Base-by-base conservation (phyloP, 1,140 invertebrate species). In the Vollenhovia emeryi region DNA sequence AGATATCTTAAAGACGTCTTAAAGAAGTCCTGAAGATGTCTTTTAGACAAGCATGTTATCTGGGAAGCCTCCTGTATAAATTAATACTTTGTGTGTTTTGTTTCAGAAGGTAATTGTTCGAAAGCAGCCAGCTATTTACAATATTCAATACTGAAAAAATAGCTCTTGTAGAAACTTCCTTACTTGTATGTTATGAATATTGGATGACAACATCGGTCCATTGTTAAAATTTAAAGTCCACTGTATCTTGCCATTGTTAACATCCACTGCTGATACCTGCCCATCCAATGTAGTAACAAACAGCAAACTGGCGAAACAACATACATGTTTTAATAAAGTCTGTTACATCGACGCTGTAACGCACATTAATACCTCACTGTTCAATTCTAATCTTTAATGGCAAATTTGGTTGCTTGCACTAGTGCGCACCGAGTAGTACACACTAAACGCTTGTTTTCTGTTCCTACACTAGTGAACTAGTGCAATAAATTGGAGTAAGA, bases 201-300 rank as follows among this genome's bases (percentile, higher is more conserved):
- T 98, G 1, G 98, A 98, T 15, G 97, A 97, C 8, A 98, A 94
- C 86, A 99, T 95, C 9, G 97, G 96, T 40, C 96, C 96, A 18
- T 97, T 95, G 45, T 96, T 96, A 59, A 98, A 98, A 59, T 96
- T 95, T 48, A 98, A 91, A 87, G 96, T 96, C 98, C 98, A 99
- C 75, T 95, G 93, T 85, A 97, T 92, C 69, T 96, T 91, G n/a
- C 98, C 98, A 89, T 96, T 94, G 24, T 95, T 94, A 27, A 96
- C 94, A 93, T 98, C 97, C 74, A 99, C 94, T 6, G 98, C 98
- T 71, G 97, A 97, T 40, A 99, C 86, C 85, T 96, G 96, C 4
- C 98, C 98, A 96, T 99, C 98, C 60, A 99, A 94, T 45, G 98
- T 98, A 90, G 97, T 98, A 33, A 99, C 96, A 90, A 98, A 96